A percentile compares a stretch with the other conserved stretches of the same genome.
These are phyloP conservation scores for Lasioglossum oenotherae DNA, from an alignment of 2,888 invertebrate species.

Conservation along the genomic window DNA sequence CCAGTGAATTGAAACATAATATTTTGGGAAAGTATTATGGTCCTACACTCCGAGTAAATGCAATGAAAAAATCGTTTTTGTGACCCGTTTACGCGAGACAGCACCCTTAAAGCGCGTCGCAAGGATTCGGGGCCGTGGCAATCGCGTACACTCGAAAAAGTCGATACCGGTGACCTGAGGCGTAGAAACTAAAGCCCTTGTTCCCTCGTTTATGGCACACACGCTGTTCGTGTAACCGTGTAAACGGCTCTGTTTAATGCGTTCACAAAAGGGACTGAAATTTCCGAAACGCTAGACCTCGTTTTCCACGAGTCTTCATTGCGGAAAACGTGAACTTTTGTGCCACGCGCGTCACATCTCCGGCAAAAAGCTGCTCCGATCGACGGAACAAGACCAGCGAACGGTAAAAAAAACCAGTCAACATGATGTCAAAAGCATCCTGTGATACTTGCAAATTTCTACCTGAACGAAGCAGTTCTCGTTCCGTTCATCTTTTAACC, in stretches of 20 bases:
- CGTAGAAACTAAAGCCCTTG: constrained; percentile 20
- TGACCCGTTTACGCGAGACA: background rate
- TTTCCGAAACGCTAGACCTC: constrained; percentile 50
- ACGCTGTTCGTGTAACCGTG: constrained; percentile 28
- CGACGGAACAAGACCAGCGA: constrained; percentile 1
- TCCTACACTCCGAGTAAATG: background rate
- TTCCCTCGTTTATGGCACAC: constrained; percentile 9
- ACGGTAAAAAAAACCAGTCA: constrained; percentile 16
- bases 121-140: background rate
- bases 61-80: background rate
- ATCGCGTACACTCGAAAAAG: constrained; percentile 7
- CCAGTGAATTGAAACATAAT: background rate
- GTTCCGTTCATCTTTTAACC: background rate
- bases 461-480: background rate
- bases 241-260: constrained; percentile 39
- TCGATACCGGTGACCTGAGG: constrained; percentile 21
- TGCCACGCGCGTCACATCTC: background rate
- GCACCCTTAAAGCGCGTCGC: no score
- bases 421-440: background rate
- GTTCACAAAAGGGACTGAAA: constrained; percentile 28
- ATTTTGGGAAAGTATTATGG: background rate
- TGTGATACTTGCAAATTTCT: background rate
- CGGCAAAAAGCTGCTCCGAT: constrained; percentile 3
- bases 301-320: constrained; percentile 31
- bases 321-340: constrained; percentile 24